Evolutionary conservation across 2,888 invertebrate genomes (phyloP).

Genomic region (Busseola fusca): DNA sequence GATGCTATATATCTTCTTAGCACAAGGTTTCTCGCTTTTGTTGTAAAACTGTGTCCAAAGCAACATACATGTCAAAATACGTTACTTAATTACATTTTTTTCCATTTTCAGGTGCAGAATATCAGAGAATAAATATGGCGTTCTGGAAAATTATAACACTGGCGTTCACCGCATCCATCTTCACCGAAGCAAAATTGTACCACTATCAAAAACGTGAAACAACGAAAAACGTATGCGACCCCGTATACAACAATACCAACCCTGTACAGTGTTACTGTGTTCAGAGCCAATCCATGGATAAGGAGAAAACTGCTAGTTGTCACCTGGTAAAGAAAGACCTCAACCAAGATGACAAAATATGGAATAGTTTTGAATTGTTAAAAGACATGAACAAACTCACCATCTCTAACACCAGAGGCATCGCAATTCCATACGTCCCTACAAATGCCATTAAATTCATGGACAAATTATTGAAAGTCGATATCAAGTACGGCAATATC

Average conservation of each 20-base stretch:
- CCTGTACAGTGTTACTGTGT: conserved; percentile 81
- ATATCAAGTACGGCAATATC: conserved; percentile 92
- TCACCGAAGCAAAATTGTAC: conserved; percentile 73
- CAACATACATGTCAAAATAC: not conserved
- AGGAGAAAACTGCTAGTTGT: conserved; percentile 91
- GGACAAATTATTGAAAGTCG: conserved; percentile 87
- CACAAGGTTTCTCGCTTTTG: not conserved
- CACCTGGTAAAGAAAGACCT: conserved; percentile 90
- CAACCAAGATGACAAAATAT: conserved; percentile 89
- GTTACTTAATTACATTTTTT: conserved; percentile 50
- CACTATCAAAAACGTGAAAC: conserved; percentile 74
- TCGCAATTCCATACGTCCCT: conserved; percentile 91
- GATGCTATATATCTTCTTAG: not conserved
- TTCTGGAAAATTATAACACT: conserved; percentile 73
- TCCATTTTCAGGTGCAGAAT: conserved; percentile 71
- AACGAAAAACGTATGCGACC: conserved; percentile 74
- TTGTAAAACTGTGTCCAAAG: too few species aligned
- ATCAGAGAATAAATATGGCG: conserved; percentile 67
- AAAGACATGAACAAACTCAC: conserved; percentile 90
- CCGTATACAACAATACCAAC: conserved; percentile 73
- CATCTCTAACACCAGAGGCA: conserved; percentile 90
- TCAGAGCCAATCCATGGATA: conserved; percentile 63
- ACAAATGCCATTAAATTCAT: conserved; percentile 90
- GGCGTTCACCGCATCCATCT: conserved; percentile 67
- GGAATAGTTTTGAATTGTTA: conserved; percentile 91